Percentiles rank a stretch among this genome's conserved stretches.
These are phyloP conservation scores for Illadopsis cleaveri DNA, from an alignment of 2,113 vertebrate genomes.

Conservation along the genomic window DNA sequence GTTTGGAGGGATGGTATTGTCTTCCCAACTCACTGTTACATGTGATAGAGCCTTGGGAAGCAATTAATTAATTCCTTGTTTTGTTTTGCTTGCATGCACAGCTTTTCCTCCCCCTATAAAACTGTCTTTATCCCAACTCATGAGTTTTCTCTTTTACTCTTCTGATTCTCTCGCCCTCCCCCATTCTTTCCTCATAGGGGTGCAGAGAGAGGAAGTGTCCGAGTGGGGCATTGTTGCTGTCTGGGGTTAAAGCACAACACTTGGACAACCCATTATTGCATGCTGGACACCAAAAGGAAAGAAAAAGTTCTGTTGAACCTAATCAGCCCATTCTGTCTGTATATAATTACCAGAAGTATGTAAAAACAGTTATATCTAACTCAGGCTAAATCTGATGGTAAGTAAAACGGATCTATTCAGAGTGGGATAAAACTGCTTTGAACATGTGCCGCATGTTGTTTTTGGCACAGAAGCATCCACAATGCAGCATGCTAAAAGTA, in stretches of 20 bases:
- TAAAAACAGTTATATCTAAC: not conserved
- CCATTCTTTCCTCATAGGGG: not conserved
- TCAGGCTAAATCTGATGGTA: not conserved
- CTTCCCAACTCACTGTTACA: not conserved
- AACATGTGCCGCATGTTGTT: not conserved
- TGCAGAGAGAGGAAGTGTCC: rapidly evolving
- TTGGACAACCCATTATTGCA: not conserved
- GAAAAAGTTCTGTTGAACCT: not conserved
- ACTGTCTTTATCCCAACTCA: not conserved
- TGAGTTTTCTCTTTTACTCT: not conserved
- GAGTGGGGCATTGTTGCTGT: rapidly evolving
- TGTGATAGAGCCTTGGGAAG: not conserved
- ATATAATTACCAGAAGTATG: not conserved
- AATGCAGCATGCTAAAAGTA: not conserved
- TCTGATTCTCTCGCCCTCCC: not conserved
- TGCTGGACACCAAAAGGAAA: not conserved
- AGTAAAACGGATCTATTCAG: not conserved
- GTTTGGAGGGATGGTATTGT: not conserved
- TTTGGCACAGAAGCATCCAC: not conserved
- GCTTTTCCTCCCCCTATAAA: not conserved
- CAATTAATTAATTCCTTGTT: not conserved
- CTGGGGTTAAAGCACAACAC: not conserved
- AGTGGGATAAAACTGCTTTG: not conserved
- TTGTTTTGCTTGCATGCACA: not conserved
- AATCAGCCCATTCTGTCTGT: not conserved